phyloP scores from a whole-genome alignment of 2,797 vertebrate species.

The Onychomys torridus region DNA sequence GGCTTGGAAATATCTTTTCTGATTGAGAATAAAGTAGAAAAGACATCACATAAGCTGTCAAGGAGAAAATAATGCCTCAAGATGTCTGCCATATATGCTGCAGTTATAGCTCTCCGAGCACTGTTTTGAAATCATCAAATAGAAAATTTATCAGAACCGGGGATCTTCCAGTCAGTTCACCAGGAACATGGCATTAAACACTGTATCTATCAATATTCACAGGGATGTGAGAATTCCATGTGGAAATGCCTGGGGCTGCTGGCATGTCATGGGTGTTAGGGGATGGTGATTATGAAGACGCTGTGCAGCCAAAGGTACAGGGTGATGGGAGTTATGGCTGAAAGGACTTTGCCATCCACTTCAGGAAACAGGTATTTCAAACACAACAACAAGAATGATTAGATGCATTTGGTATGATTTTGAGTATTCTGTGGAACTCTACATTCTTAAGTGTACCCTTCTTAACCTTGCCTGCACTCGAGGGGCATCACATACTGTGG shows the following conservation, averaged over 20 bases:
- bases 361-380: slow-evolving; percentile 30
- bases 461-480: slow-evolving; percentile 17
- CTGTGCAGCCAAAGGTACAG: not conserved
- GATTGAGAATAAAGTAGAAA: not conserved
- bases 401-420: not conserved
- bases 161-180: not conserved
- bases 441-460: not conserved
- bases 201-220: not conserved
- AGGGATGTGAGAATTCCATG: not conserved
- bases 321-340: not conserved
- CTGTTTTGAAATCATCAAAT: slow-evolving; percentile 31
- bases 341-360: not conserved
- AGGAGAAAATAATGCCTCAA: slow-evolving; percentile 1
- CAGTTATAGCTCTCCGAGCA: not conserved
- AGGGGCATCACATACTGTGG: not conserved
- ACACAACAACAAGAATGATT: not conserved
- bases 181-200: not conserved
- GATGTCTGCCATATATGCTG: not conserved
- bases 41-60: not conserved
- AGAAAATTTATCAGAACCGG: not conserved
- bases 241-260: not conserved
- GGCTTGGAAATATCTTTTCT: not conserved
- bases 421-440: not conserved
- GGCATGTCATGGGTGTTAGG: not conserved
- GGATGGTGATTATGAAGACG: not conserved